Percentiles rank a stretch among this genome's conserved stretches.
Evolutionary conservation across 2,797 vertebrate species (phyloP).

Genomic region (Acropternis orthonyx): DNA sequence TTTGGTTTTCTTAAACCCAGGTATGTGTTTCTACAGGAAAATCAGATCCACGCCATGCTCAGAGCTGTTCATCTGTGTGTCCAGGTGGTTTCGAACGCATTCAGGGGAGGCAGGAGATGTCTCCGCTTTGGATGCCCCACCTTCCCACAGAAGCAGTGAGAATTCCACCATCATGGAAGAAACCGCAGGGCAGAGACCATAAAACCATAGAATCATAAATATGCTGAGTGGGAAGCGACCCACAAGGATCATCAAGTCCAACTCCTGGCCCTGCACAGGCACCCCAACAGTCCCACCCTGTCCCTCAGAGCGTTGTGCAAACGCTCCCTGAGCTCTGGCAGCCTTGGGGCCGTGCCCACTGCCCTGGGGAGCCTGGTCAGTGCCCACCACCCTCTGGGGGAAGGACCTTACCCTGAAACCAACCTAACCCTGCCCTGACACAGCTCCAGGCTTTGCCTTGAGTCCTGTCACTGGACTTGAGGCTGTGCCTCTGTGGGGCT

Average conservation of each 20-base stretch:
- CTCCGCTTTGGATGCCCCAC: neutral
- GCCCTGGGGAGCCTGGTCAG: neutral
- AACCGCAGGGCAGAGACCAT: neutral
- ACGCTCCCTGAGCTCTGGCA: neutral
- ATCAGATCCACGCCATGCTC: neutral
- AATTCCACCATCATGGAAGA: neutral
- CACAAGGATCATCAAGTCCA: accelerated
- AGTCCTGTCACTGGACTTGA: neutral
- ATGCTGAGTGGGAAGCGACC: neutral
- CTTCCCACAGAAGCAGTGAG: neutral
- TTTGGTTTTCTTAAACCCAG: neutral
- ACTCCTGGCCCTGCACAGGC: neutral
- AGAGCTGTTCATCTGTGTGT: accelerated
- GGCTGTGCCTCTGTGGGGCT: neutral
- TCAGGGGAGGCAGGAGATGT: neutral
- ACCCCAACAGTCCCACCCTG: neutral
- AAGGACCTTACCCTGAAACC: accelerated
- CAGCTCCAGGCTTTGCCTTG: neutral
- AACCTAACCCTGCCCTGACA: accelerated
- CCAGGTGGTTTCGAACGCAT: accelerated
- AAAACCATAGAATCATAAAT: neutral
- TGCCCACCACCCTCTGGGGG: neutral
- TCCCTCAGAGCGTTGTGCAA: accelerated
- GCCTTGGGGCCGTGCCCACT: neutral
- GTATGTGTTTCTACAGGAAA: neutral